These are phyloP conservation scores for Alaudala cheleensis DNA, from an alignment of 2,113 vertebrate genomes.

Conservation along the genomic window DNA sequence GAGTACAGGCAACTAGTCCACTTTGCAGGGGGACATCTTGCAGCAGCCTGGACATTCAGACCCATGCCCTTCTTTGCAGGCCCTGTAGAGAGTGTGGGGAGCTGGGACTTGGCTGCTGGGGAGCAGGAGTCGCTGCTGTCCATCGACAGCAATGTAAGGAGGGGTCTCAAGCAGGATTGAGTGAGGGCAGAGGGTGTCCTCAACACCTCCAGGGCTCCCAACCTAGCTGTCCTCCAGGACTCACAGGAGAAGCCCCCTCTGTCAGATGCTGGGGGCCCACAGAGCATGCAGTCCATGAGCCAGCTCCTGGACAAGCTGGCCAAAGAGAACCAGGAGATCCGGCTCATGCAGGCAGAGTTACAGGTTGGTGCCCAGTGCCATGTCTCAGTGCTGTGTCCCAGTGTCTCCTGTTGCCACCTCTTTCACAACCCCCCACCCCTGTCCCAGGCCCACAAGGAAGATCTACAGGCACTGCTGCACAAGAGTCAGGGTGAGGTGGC, in stretches of 20 bases:
- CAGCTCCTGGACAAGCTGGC: constrained; percentile 80
- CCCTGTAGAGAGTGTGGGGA: background rate
- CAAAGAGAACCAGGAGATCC: constrained; percentile 82
- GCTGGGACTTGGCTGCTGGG: background rate
- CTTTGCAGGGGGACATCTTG: too few species aligned
- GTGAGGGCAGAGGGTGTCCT: fast-evolving
- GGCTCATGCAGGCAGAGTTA: constrained; percentile 81
- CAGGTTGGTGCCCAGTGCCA: constrained; percentile 66
- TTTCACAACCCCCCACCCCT: background rate
- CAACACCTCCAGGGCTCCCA: background rate
- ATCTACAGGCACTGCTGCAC: constrained; percentile 58
- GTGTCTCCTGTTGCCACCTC: background rate
- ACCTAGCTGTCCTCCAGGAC: constrained; percentile 20
- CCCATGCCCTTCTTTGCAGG: background rate
- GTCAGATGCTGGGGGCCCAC: background rate
- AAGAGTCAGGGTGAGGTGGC: background rate
- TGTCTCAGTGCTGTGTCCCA: fast-evolving
- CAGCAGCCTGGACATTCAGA: fast-evolving
- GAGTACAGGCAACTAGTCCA: constrained; percentile 9
- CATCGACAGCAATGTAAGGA: background rate
- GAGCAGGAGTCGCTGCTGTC: background rate
- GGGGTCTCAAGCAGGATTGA: fast-evolving
- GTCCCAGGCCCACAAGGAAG: constrained; percentile 75
- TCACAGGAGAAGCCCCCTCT: background rate
- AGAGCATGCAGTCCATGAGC: constrained; percentile 64